Conservation (phyloP, 2,888 invertebrate genomes). For the Pachycephus smyrnensis region DNA sequence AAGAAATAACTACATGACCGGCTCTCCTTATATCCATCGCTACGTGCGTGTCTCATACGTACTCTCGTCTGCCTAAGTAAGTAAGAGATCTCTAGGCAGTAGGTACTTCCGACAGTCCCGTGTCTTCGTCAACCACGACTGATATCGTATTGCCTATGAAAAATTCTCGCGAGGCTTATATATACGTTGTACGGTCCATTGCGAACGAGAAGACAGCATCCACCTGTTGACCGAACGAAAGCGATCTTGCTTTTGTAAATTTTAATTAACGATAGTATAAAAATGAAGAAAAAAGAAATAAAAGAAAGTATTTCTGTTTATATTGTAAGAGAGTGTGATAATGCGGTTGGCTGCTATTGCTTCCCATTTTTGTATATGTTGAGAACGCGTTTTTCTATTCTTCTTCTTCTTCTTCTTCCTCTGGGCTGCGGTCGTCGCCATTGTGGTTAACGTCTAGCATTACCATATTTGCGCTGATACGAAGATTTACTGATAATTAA, state of each 20-base stretch:
- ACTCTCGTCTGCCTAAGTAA: background rate
- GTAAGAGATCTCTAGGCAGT: background rate
- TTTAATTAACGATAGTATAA: background rate
- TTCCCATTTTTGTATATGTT: background rate
- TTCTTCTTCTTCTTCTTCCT: background rate
- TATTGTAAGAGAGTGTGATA: background rate
- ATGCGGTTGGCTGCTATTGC: background rate
- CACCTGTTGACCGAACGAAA: background rate
- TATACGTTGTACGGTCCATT: background rate
- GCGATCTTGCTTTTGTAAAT: background rate
- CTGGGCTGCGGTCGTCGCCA: background rate
- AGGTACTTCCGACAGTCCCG: background rate
- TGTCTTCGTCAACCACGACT: background rate
- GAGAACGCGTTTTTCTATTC: background rate
- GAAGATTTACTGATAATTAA: conserved; percentile 63
- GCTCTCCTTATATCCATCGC: conserved; percentile 4
- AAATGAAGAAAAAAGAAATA: background rate
- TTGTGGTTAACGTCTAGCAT: conserved; percentile 32
- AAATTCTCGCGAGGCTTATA: background rate
- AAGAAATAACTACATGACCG: conserved; percentile 50
- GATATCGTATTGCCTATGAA: background rate
- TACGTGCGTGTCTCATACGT: background rate
- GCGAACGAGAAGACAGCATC: background rate
- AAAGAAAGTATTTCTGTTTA: background rate
- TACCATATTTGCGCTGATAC: conserved; percentile 61